Percentiles rank a stretch among this genome's conserved stretches.
These are phyloP conservation scores for Archegozetes longisetosus DNA, from an alignment of 1,140 invertebrate genomes.

Conservation along the genomic window DNA sequence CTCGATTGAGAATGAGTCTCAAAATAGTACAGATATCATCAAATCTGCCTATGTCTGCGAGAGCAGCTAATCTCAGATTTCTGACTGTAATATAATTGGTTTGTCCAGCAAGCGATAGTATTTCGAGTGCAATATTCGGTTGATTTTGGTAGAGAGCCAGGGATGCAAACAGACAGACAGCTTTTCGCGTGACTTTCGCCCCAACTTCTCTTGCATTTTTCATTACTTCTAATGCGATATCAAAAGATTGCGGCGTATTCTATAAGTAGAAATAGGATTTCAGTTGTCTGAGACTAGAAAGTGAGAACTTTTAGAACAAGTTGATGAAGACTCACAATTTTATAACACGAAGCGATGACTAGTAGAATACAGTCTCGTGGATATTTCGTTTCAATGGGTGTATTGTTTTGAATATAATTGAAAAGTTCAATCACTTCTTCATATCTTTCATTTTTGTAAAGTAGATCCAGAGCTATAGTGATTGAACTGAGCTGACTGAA, in stretches of 20 bases:
- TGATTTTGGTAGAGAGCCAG: conserved; percentile 48
- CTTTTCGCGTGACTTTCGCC: conserved; percentile 38
- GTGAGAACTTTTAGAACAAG: too few relatives aligned
- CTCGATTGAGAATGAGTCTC: conserved; percentile 37
- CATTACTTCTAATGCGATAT: conserved; percentile 44
- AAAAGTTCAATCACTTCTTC: conserved; percentile 46
- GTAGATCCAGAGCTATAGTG: conserved; percentile 50
- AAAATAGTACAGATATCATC: conserved; percentile 46
- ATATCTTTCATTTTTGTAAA: conserved; percentile 50
- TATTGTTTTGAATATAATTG: conserved; percentile 36
- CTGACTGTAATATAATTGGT: conserved; percentile 46
- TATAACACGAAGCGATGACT: conserved; percentile 50
- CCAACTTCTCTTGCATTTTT: conserved; percentile 37
- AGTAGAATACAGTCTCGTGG: conserved; percentile 48
- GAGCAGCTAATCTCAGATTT: conserved; percentile 46
- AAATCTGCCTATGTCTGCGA: conserved; percentile 40
- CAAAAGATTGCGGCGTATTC: conserved; percentile 49
- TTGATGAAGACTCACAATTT: conserved; percentile 43
- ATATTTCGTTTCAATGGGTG: conserved; percentile 40
- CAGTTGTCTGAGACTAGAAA: neutral
- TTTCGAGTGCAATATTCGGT: conserved; percentile 47
- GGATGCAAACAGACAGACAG: conserved; percentile 39
- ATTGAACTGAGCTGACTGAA: conserved; percentile 53
- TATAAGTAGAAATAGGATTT: conserved; percentile 24
- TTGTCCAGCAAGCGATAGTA: conserved; percentile 34